Conservation (phyloP, 2,888 invertebrate genomes). For the Calliphora vomitoria region DNA sequence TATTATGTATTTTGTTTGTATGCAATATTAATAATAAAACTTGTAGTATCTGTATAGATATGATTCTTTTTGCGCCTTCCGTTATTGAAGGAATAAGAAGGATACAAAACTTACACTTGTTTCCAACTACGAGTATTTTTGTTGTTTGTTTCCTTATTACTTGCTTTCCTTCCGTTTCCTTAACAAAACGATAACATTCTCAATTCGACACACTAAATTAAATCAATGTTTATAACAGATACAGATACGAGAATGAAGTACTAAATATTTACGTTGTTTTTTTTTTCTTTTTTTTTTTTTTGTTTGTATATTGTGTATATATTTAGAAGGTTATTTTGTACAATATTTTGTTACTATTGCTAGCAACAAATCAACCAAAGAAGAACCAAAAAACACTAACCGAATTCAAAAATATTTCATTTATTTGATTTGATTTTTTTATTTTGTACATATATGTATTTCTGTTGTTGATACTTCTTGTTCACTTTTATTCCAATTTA, state of each 20-base stretch:
- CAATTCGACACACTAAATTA: conserved; percentile 39
- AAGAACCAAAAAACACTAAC: conserved; percentile 22
- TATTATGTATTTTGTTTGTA: not conserved
- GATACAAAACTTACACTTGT: conserved; percentile 55
- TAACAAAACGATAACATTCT: conserved; percentile 48
- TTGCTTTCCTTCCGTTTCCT: conserved; percentile 69
- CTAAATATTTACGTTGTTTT: not conserved
- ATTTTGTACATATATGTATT: not conserved
- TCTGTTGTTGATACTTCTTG: not conserved
- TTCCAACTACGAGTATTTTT: conserved; percentile 31
- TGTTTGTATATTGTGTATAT: conserved; percentile 6
- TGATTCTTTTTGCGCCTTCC: conserved; percentile 63
- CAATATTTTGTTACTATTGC: conserved; percentile 31
- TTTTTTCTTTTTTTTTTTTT: not conserved
- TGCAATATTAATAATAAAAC: not conserved
- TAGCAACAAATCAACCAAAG: conserved; percentile 19
- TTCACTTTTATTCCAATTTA: conserved; percentile 45
- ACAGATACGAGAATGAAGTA: conserved; percentile 24
- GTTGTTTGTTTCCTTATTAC: conserved; percentile 42
- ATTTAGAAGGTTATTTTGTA: conserved; percentile 50
- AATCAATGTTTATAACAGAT: conserved; percentile 56
- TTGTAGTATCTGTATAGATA: not conserved
- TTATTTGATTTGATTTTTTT: not conserved
- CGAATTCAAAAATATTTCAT: conserved; percentile 9
- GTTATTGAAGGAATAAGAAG: not conserved